A percentile compares a stretch with the other conserved stretches of the same genome.
These are phyloP conservation scores for Protaetia brevitarsis DNA, from an alignment of 1,140 invertebrate species.

Conservation along the genomic window DNA sequence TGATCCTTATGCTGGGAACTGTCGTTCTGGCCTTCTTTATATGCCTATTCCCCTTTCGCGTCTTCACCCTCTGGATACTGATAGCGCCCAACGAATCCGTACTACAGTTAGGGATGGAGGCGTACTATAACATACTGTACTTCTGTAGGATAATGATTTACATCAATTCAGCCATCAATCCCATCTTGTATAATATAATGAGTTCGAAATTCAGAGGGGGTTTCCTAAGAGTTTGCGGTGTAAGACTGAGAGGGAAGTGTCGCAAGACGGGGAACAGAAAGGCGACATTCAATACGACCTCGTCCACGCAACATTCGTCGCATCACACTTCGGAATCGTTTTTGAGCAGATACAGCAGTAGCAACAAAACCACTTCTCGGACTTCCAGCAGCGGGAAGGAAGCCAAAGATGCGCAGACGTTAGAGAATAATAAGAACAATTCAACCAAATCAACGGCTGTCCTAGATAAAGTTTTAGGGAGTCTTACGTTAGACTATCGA, in stretches of 20 bases:
- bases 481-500: constrained; percentile 7
- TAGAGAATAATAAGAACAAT: constrained; percentile 28
- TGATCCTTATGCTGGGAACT: constrained; percentile 85
- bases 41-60: constrained; percentile 82
- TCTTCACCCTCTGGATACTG: constrained; percentile 82
- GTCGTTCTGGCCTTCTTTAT: constrained; percentile 90
- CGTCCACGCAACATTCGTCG: constrained; percentile 43
- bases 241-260: constrained; percentile 34
- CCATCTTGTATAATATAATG: constrained; percentile 86
- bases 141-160: constrained; percentile 84
- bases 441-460: constrained; percentile 5
- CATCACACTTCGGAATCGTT: constrained; percentile 45
- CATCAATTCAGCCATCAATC: constrained; percentile 86
- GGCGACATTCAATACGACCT: constrained; percentile 44
- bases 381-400: constrained; percentile 39
- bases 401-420: constrained; percentile 36
- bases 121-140: constrained; percentile 81
- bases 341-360: constrained; percentile 37
- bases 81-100: constrained; percentile 63
- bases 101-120: constrained; percentile 65
- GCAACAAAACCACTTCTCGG: constrained; percentile 31
- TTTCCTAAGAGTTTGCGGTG: constrained; percentile 62
- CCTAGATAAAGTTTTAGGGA: background rate
- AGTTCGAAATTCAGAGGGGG: constrained; percentile 88
- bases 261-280: constrained; percentile 40